A percentile compares a stretch with the other conserved stretches of the same genome.
These are phyloP conservation scores for Procambarus virginalis DNA, from an alignment of 1,140 invertebrate genomes.

Conservation along the genomic window DNA sequence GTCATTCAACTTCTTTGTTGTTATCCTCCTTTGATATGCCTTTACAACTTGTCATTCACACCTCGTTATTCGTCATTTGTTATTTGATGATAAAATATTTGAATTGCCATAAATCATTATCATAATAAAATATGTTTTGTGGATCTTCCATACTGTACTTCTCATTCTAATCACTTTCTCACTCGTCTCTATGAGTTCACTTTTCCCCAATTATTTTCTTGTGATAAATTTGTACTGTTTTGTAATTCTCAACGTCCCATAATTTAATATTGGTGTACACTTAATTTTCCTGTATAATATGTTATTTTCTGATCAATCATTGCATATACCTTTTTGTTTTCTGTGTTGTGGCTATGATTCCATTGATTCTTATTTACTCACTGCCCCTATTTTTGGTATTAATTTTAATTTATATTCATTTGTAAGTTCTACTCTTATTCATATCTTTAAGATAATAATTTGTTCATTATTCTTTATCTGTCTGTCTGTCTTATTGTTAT, in stretches of 20 bases:
- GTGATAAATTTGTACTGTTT: not conserved
- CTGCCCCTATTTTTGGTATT: not conserved
- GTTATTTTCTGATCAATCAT: not conserved
- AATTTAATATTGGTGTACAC: not conserved
- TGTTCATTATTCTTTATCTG: not conserved
- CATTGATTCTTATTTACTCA: not conserved
- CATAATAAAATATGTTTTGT: no score
- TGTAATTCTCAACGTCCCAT: not conserved
- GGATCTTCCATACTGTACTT: no score
- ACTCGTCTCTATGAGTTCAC: not conserved
- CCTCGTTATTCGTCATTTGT: no score
- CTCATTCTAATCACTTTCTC: not conserved
- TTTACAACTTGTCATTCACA: not conserved
- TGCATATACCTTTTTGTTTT: not conserved
- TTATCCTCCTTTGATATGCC: not conserved
- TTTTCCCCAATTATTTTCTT: not conserved
- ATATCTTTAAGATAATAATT: not conserved
- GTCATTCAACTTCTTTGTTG: not conserved
- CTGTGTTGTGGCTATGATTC: not conserved
- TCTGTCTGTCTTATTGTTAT: not conserved
- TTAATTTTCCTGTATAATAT: not conserved
- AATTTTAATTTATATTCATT: not conserved
- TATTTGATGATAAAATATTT: no score
- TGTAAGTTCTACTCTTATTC: not conserved
- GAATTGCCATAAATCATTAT: no score